Conservation (phyloP, 2,797 vertebrate species). For the Tapirus indicus region DNA sequence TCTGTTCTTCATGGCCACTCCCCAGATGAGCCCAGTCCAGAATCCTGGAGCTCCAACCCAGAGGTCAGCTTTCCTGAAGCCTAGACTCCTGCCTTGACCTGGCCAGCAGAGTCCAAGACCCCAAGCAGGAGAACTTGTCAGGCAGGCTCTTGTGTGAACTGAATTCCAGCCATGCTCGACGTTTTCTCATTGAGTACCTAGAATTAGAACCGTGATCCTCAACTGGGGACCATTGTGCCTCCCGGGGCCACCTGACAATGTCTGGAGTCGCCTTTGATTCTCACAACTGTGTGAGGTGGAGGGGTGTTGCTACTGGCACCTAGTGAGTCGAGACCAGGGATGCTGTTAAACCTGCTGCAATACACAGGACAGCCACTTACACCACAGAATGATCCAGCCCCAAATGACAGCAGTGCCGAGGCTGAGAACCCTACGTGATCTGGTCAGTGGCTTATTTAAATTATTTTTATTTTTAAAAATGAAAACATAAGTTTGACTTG, state of each 20-base stretch:
- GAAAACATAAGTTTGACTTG: conserved; percentile 23
- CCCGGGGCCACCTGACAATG: not conserved
- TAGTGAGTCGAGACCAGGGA: not conserved
- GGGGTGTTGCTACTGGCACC: not conserved
- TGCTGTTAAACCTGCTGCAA: not conserved
- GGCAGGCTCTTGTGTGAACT: not conserved
- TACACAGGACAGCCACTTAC: not conserved
- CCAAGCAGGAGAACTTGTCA: not conserved
- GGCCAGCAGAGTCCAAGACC: not conserved
- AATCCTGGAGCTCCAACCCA: not conserved
- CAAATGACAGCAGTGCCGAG: not conserved
- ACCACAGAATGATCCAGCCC: not conserved
- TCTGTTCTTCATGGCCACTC: not conserved
- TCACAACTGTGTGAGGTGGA: not conserved
- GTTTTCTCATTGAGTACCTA: not conserved
- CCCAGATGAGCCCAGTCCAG: not conserved
- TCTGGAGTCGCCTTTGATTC: not conserved
- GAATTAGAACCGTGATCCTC: not conserved
- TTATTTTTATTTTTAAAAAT: conserved; percentile 20
- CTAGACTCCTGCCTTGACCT: not conserved
- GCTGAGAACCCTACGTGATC: not conserved
- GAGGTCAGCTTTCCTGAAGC: not conserved
- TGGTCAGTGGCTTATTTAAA: not conserved
- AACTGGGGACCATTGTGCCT: not conserved
- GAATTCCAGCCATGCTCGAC: no score